Evolutionary conservation across 2,113 vertebrate genomes (phyloP).

Genomic region (Apodemus speciosus): DNA sequence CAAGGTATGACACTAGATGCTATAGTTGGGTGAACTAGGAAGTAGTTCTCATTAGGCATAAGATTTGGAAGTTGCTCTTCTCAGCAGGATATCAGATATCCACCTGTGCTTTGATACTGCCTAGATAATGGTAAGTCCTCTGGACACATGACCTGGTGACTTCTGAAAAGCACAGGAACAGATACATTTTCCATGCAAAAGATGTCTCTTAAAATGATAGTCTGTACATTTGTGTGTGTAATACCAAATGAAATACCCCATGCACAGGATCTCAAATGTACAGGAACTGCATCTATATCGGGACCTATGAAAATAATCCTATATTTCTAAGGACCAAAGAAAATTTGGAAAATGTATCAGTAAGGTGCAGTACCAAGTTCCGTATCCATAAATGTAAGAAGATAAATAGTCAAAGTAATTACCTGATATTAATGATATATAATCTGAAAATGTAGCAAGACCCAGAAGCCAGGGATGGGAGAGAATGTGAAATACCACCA

Average conservation of each 20-base stretch:
- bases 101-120: no score
- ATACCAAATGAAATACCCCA: not conserved
- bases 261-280: not conserved
- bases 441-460: not conserved
- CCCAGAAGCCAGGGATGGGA: not conserved
- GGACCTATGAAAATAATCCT: not conserved
- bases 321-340: not conserved
- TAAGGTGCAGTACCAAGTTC: not conserved
- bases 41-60: not conserved
- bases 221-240: not conserved
- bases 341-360: slow-evolving; percentile 13
- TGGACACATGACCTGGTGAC: no score
- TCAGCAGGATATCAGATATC: not conserved
- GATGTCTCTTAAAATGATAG: not conserved
- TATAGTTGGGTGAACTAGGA: not conserved
- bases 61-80: not conserved
- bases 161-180: not conserved
- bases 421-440: not conserved
- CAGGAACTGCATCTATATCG: not conserved
- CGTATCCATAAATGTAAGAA: not conserved
- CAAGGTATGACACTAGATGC: not conserved
- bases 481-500: not conserved
- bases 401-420: not conserved
- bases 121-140: no score
- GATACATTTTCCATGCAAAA: not conserved